Conservation (phyloP, 2,888 invertebrate genomes). For the Phytoseiulus persimilis region DNA sequence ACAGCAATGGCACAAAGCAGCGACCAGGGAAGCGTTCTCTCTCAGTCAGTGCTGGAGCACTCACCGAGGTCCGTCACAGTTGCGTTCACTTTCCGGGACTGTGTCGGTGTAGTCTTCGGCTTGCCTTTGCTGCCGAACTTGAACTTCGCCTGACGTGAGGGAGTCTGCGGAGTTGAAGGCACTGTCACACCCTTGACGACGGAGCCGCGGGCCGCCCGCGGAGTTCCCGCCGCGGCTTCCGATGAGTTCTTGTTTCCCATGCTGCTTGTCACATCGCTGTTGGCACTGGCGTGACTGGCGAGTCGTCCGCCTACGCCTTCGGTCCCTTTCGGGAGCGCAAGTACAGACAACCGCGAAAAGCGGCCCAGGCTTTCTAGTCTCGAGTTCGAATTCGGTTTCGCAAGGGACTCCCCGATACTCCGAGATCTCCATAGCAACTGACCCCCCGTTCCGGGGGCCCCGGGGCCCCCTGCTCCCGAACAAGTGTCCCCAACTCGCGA, state of each 20-base stretch:
- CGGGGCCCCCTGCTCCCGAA: neutral
- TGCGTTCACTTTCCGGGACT: constrained; percentile 34
- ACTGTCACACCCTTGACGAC: constrained; percentile 17
- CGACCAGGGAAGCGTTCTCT: neutral
- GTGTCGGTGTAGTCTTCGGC: constrained; percentile 32
- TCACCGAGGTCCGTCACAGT: constrained; percentile 35
- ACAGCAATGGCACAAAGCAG: neutral
- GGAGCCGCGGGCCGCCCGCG: constrained; percentile 18
- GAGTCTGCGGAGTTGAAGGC: constrained; percentile 32
- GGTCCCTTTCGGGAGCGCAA: constrained; percentile 36
- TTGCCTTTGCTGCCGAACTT: constrained; percentile 36
- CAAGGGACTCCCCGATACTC: constrained; percentile 35
- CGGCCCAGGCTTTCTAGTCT: constrained; percentile 18
- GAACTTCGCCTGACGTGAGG: constrained; percentile 29
- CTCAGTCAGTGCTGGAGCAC: constrained; percentile 12
- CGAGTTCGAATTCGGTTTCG: constrained; percentile 22
- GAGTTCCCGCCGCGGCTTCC: constrained; percentile 25
- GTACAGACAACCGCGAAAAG: constrained; percentile 30
- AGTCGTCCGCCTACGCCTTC: constrained; percentile 28
- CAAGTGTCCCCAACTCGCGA: neutral
- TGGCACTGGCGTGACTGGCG: constrained; percentile 16
- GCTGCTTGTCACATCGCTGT: constrained; percentile 18
- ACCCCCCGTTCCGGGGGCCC: constrained; percentile 34
- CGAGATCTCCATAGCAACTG: constrained; percentile 37
- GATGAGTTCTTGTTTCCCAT: constrained; percentile 31